A percentile compares a stretch with the other conserved stretches of the same genome.
These are phyloP conservation scores for Pogonus chalceus DNA, from an alignment of 1,140 invertebrate genomes.

Conservation along the genomic window DNA sequence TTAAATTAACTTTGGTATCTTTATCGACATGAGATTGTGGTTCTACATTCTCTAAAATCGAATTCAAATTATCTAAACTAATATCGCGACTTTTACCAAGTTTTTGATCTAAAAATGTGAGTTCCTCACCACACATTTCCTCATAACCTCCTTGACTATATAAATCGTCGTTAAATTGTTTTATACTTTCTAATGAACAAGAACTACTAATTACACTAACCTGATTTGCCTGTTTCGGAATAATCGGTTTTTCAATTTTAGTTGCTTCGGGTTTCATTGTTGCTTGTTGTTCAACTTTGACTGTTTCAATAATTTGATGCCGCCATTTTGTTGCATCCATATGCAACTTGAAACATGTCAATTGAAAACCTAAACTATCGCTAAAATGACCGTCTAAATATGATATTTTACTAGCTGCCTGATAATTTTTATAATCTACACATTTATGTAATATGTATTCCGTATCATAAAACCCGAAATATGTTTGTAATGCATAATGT, in stretches of 20 bases:
- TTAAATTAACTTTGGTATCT: background rate
- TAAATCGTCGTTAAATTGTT: slow-evolving; percentile 30
- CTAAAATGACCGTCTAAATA: slow-evolving; percentile 34
- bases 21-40: background rate
- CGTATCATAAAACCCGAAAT: slow-evolving; percentile 32
- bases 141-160: slow-evolving; percentile 32
- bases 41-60: background rate
- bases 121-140: slow-evolving; percentile 28
- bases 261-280: slow-evolving; percentile 9
- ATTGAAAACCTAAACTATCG: slow-evolving; percentile 36
- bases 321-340: slow-evolving; percentile 16
- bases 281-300: slow-evolving; percentile 9
- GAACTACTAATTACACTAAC: slow-evolving; percentile 22
- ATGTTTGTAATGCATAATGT: slow-evolving; percentile 33
- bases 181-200: slow-evolving; percentile 32
- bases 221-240: background rate
- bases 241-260: background rate
- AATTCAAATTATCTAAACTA: background rate
- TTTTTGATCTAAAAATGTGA: background rate
- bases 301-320: slow-evolving; percentile 9
- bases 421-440: slow-evolving; percentile 33
- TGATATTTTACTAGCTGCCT: slow-evolving; percentile 36
- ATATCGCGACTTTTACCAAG: background rate
- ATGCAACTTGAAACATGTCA: slow-evolving; percentile 31
- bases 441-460: slow-evolving; percentile 31